Evolutionary conservation across 2,113 vertebrate genomes (phyloP), one percentile per base, ranked within the genome.

Genomic region (Semnornis frantzii): DNA sequence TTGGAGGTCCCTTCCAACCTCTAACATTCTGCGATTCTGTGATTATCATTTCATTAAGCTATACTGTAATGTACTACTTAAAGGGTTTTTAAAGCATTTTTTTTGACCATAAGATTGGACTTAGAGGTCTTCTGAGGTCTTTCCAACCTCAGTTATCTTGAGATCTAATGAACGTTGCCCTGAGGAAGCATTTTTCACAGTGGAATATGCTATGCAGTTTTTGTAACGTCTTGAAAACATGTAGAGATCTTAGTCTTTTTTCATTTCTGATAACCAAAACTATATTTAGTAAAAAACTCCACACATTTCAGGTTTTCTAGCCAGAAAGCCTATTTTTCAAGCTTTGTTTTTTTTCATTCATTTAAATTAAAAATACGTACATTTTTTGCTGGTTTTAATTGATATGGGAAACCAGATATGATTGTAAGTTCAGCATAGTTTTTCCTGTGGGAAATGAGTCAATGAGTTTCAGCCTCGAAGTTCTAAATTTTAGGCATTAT

Each of bases 171-270:
- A 70, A 1, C 20, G 3, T 12, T 74, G 20, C 3, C 62, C 58
- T 31, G 31, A 30, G 7, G 10, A 75, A 44, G 21, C 65, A 19
- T 18, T 15, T 48, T n/a, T 50, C 42, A 59, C 0, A 0, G 1
- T 33, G 21, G 58, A 71, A 63, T 54, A 44, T 3, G 1, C 12
- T 65, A 55, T 3, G 0, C 10, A 4, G 48, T 90, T 85, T 65
- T 70, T 37, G 18, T 31, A 31, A 48, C 4, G 14, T 15, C 18
- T 50, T 55, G 16, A 59, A 79, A 82, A 59, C 4, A 2, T 33
- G 6, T 21, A 8, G 7, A 58, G 2, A 31, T 5, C 5, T 58
- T 46, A 14, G 28, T 55, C 15, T 50, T 50, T 50, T 60, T 12
- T 39, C 7, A 28, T 20, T 81, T 64, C 13, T 33, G 44, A 12